These are phyloP conservation scores for Osmerus mordax DNA, from an alignment of 2,113 vertebrate species.

Conservation along the genomic window DNA sequence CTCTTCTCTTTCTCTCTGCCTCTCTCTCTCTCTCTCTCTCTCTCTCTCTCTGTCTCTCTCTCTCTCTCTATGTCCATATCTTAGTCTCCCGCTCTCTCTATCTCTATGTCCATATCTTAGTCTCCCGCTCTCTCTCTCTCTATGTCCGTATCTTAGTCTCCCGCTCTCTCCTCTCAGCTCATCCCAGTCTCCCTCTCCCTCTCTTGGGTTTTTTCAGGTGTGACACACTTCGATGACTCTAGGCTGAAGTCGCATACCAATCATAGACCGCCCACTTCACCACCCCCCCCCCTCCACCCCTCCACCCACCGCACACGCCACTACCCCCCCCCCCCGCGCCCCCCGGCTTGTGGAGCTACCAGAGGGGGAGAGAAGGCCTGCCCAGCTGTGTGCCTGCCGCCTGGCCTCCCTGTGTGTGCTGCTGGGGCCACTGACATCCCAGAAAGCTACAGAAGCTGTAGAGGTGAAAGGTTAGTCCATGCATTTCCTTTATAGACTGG, in stretches of 20 bases:
- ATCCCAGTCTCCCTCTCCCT: slow-evolving; percentile 32
- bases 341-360: slow-evolving; percentile 39
- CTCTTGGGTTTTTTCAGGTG: slow-evolving; percentile 58
- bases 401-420: slow-evolving; percentile 28
- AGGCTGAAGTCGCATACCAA: slow-evolving; percentile 53
- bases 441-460: slow-evolving; percentile 20
- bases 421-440: not conserved
- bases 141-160: not conserved
- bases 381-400: slow-evolving; percentile 37
- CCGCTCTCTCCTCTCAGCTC: no score
- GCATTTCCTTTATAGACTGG: slow-evolving; percentile 50
- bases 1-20: no score
- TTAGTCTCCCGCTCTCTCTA: not conserved
- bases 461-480: slow-evolving; percentile 42
- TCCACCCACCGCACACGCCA: no score
- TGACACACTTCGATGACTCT: slow-evolving; percentile 38
- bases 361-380: slow-evolving; percentile 45
- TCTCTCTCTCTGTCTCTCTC: not conserved
- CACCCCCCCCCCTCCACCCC: no score
- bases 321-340: slow-evolving; percentile 11
- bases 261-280: slow-evolving; percentile 12
- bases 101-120: slow-evolving; percentile 8
- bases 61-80: not conserved
- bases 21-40: not conserved
- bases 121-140: not conserved